Evolutionary conservation across 2,888 invertebrate genomes (phyloP).

Genomic region (Meganola albula): DNA sequence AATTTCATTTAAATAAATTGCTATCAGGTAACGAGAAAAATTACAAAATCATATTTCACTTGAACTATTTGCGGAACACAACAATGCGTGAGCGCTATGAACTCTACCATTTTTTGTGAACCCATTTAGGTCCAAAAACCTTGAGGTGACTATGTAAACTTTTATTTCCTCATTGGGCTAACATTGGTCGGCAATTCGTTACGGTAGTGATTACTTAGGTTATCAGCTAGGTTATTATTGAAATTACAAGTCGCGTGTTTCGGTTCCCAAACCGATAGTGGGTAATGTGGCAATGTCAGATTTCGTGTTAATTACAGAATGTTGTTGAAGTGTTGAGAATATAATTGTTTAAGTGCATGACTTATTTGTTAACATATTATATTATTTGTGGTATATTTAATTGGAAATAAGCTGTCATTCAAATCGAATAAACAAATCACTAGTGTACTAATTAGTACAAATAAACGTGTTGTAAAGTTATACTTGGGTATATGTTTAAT

Average conservation of each 20-base stretch:
- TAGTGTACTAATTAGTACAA: no score
- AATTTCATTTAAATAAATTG: no score
- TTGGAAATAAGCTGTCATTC: no score
- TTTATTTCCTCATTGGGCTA: slow-evolving; percentile 61
- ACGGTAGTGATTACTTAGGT: slow-evolving; percentile 9
- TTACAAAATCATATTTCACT: no score
- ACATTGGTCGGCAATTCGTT: slow-evolving; percentile 33
- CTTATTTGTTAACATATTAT: no score
- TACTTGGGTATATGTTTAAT: no score
- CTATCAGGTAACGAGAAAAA: no score
- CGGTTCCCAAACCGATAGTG: slow-evolving; percentile 11
- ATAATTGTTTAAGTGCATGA: no score
- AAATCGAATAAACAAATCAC: no score
- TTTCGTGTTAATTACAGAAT: slow-evolving; percentile 1
- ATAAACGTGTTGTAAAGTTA: no score
- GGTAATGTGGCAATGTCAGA: slow-evolving; percentile 8
- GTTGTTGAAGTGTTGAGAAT: neutral
- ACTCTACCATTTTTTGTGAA: slow-evolving; percentile 29
- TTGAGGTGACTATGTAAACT: slow-evolving; percentile 50
- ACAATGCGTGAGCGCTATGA: slow-evolving; percentile 28
- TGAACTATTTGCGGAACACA: slow-evolving; percentile 32
- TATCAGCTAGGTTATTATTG: slow-evolving; percentile 17
- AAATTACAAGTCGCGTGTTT: slow-evolving; percentile 14
- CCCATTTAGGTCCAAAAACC: slow-evolving; percentile 41
- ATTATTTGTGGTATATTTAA: no score